These are phyloP conservation scores for Bemisia tabaci DNA, from an alignment of 1,140 invertebrate species.

Conservation along the genomic window DNA sequence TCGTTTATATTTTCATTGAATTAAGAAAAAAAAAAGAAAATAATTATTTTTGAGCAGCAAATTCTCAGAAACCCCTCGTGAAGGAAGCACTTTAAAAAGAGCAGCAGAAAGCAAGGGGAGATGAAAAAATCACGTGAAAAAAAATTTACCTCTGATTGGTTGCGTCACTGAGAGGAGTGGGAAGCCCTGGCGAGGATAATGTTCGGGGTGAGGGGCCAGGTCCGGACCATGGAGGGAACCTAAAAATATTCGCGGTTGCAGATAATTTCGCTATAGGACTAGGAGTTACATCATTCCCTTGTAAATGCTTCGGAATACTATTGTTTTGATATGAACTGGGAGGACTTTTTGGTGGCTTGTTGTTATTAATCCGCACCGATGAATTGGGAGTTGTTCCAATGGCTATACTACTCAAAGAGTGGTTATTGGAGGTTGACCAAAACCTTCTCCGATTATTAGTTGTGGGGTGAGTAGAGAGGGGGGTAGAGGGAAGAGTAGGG, in stretches of 20 bases:
- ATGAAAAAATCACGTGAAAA: neutral
- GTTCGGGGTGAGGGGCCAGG: slow-evolving; percentile 29
- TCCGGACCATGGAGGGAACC: slow-evolving; percentile 27
- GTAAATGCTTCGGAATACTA: neutral
- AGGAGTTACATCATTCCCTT: neutral
- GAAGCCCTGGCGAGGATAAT: slow-evolving; percentile 38
- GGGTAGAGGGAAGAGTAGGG: slow-evolving; percentile 8
- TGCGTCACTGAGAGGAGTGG: slow-evolving; percentile 30
- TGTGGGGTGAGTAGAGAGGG: slow-evolving; percentile 28
- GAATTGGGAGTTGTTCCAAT: neutral
- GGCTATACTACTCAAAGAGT: slow-evolving; percentile 3
- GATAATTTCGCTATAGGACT: neutral
- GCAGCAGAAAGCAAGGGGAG: neutral
- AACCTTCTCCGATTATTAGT: slow-evolving; percentile 20
- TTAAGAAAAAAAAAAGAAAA: no score
- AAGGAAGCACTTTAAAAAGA: neutral
- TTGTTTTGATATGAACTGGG: neutral
- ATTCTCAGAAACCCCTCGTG: no score
- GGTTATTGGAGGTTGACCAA: slow-evolving; percentile 19
- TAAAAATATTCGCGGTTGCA: slow-evolving; percentile 18
- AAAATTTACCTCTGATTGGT: slow-evolving; percentile 19
- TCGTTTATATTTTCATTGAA: no score
- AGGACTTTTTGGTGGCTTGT: neutral
- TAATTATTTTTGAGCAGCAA: no score
- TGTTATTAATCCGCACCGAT: neutral